Conservation (phyloP, 2,113 vertebrate genomes). For the Turnix velox region DNA sequence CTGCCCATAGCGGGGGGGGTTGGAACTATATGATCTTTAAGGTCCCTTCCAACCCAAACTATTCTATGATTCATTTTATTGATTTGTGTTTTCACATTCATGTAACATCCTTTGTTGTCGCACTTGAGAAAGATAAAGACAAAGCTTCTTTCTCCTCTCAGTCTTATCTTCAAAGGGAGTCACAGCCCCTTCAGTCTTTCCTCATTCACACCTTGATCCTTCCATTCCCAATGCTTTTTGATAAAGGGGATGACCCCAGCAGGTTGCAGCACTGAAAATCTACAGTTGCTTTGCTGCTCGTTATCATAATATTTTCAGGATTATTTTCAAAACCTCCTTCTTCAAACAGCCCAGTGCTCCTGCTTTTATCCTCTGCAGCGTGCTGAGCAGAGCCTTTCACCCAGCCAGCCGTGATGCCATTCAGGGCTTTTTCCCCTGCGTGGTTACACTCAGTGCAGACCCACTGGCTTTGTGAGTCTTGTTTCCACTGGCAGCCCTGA, state of each 20-base stretch:
- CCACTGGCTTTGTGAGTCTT: neutral
- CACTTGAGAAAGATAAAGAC: neutral
- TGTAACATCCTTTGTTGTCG: neutral
- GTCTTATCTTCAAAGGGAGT: neutral
- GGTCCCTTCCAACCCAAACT: no score
- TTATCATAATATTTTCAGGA: constrained; percentile 8
- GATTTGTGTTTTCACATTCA: neutral
- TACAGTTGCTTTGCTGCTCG: neutral
- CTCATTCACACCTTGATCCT: neutral
- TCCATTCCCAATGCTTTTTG: neutral
- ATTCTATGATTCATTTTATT: neutral
- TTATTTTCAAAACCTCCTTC: constrained; percentile 4
- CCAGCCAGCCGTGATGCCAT: neutral
- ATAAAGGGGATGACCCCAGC: neutral
- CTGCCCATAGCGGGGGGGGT: no score
- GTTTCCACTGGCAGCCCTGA: constrained; percentile 26
- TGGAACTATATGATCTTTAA: no score
- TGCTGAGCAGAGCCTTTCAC: constrained; percentile 27
- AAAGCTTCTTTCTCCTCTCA: neutral
- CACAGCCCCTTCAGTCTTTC: neutral
- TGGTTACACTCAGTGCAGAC: neutral
- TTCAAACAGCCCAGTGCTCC: neutral
- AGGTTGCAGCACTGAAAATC: neutral
- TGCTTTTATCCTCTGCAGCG: neutral
- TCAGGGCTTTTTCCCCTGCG: neutral